Evolutionary conservation across 2,113 vertebrate genomes (phyloP).

Genomic region (Prolemur simus): DNA sequence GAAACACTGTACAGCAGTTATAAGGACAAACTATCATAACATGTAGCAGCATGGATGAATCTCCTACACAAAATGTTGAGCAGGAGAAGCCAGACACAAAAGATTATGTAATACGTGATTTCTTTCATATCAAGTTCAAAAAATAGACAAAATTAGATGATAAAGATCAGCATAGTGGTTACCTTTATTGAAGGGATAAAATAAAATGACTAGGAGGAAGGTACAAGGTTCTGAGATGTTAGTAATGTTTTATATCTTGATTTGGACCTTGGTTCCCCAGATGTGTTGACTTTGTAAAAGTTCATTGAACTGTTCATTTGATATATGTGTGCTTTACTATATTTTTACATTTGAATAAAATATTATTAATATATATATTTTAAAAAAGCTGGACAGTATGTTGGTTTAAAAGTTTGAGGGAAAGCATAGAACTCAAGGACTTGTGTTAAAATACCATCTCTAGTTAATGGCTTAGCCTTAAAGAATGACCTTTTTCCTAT

Average conservation of each 20-base stretch:
- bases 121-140: constrained; percentile 1
- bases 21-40: not conserved
- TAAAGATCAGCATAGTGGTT: not conserved
- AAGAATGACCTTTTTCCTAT: not conserved
- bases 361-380: not conserved
- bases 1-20: not conserved
- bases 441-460: constrained; percentile 1
- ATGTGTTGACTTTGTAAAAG: not conserved
- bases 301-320: not conserved
- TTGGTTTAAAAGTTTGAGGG: constrained; percentile 30
- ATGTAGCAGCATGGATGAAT: not conserved
- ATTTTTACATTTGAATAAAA: constrained; percentile 8
- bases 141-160: not conserved
- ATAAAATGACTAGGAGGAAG: not conserved
- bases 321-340: not conserved
- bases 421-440: not conserved
- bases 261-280: not conserved
- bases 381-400: not conserved
- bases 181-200: not conserved
- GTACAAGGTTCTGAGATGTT: not conserved
- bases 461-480: not conserved
- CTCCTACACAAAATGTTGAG: not conserved
- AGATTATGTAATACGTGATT: not conserved
- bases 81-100: not conserved
- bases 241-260: not conserved